Percentiles rank a stretch among this genome's conserved stretches.
These are phyloP conservation scores for Latrodectus hesperus DNA, from an alignment of 2,888 invertebrate species.

Conservation along the genomic window DNA sequence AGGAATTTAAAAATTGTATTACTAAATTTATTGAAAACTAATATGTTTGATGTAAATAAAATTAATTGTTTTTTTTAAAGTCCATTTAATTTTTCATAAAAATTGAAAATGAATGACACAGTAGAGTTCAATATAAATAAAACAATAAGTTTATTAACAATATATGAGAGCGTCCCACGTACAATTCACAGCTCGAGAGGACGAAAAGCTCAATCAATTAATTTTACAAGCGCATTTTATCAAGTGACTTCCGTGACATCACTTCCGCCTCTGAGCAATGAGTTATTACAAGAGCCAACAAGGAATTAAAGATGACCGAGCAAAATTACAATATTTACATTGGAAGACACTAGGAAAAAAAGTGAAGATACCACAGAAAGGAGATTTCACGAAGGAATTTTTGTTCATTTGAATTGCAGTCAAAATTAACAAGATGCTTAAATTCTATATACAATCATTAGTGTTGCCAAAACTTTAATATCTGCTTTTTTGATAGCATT, in stretches of 20 bases:
- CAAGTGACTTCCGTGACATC: constrained; percentile 46
- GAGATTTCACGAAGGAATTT: not conserved
- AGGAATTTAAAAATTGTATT: too few relatives aligned
- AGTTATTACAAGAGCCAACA: constrained; percentile 53
- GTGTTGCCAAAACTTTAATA: constrained; percentile 18
- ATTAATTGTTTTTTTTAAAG: too few relatives aligned
- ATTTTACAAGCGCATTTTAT: constrained; percentile 24
- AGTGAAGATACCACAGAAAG: constrained; percentile 15
- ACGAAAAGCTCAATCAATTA: constrained; percentile 39
- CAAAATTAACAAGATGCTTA: not conserved
- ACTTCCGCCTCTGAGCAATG: constrained; percentile 47
- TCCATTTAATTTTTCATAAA: too few relatives aligned
- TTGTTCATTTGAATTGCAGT: not conserved
- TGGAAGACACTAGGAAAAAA: constrained; percentile 10
- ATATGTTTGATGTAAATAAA: too few relatives aligned
- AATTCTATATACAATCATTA: constrained; percentile 39
- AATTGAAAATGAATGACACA: too few relatives aligned
- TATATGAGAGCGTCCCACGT: constrained; percentile 52
- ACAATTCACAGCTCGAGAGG: constrained; percentile 28
- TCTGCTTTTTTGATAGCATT: not conserved
- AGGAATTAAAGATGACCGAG: constrained; percentile 50
- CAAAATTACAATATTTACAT: constrained; percentile 54
- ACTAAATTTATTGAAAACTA: too few relatives aligned
- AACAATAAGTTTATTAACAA: constrained; percentile 65
- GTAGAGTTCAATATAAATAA: constrained; percentile 41